Base-by-base conservation (phyloP, 2,888 invertebrate species). In the Tricholauxania praeusta region DNA sequence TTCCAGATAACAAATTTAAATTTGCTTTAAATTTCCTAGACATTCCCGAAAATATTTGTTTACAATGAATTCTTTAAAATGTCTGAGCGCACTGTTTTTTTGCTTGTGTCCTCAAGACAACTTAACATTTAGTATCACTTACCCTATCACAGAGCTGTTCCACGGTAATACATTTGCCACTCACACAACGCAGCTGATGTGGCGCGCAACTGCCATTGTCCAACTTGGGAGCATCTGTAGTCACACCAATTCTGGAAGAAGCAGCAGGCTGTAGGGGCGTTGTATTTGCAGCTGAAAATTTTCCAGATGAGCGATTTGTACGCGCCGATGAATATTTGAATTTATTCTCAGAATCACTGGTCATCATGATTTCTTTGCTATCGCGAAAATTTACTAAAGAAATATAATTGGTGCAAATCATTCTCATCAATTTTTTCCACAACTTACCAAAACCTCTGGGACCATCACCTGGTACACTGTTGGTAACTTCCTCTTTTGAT, bases 151-250 rank as follows among this genome's bases (percentile, higher is more conserved):
- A 92, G 48, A 92, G 88, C 78, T 91, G 91, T 12, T 89, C 87
- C 19, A 92, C 88, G 0, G 90, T 90, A 78, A 92, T 91, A 82
- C 92, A 92, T 74, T 90, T 88, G 39, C 91, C 91, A 80, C 91
- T 91, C 6, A 91, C 90, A 79, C 92, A 92, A 71, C 91, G 89
- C 66, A 91, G 84, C 78, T 91, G 90, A 89, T 90, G 81, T 88
- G 91, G 76, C 49, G 77, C 77, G 73, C 79, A 79, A 39, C 66
- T 59, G 17, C 49, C 52, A 39, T 39, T 62, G 10, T 53, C 47
- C 12, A 64, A 53, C 8, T 32, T 64, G 8, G 76, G 77, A 15
- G 71, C 57, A 48, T 76, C 73, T n/a, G 79, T 80, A 17, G 78
- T 77, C 14, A 78, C 72, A 1, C 74, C 72, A 22, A 80, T 75